These are phyloP conservation scores for Marcusenius ussheri DNA, from an alignment of 2,113 vertebrate species.

Conservation along the genomic window DNA sequence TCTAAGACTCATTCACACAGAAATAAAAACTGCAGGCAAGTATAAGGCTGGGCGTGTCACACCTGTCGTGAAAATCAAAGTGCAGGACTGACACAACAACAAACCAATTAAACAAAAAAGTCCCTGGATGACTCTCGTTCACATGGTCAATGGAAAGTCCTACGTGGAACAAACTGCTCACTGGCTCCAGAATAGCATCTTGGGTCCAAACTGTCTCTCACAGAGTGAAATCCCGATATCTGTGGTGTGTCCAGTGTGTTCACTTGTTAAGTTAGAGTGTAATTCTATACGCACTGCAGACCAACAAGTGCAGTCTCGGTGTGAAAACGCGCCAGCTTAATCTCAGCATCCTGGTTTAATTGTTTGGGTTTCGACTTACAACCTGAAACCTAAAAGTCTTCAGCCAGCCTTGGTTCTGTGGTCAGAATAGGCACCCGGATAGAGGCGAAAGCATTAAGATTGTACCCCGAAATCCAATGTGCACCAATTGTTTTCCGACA, in stretches of 20 bases:
- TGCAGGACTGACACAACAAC: not conserved
- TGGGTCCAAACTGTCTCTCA: not conserved
- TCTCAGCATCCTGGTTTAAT: slow-evolving; percentile 20
- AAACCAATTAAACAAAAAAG: not conserved
- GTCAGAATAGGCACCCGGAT: not conserved
- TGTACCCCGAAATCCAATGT: not conserved
- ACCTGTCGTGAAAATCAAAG: not conserved
- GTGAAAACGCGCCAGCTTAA: not conserved
- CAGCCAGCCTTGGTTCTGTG: not conserved
- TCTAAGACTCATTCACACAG: not conserved
- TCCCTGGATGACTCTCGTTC: not conserved
- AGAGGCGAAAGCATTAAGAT: not conserved
- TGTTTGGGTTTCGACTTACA: not conserved
- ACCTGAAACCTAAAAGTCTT: not conserved
- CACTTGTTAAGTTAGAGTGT: not conserved
- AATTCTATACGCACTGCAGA: not conserved
- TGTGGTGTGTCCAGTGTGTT: not conserved
- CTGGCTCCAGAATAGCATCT: not conserved
- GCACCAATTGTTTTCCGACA: not conserved
- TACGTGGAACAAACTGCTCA: not conserved
- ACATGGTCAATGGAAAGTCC: not conserved
- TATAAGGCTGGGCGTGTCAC: not conserved
- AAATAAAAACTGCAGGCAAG: not conserved
- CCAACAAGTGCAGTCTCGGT: not conserved
- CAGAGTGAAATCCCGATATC: not conserved